A percentile compares a stretch with the other conserved stretches of the same genome.
Evolutionary conservation across 2,113 vertebrate genomes (phyloP).

Genomic region (Hoplias malabaricus): DNA sequence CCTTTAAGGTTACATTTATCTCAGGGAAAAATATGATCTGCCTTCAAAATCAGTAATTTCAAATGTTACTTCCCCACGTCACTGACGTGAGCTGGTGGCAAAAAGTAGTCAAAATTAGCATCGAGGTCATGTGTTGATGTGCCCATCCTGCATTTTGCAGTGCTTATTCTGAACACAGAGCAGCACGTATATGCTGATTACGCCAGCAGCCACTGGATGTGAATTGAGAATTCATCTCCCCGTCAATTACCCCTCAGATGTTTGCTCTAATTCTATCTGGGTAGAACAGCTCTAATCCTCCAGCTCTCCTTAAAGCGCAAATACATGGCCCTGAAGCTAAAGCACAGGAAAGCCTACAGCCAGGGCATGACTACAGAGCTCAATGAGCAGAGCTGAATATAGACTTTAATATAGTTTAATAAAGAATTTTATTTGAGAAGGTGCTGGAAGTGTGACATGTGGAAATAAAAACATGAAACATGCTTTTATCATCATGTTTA

Average conservation of each 20-base stretch:
- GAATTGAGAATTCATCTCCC: constrained; percentile 68
- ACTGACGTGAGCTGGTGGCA: not conserved
- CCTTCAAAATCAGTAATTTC: not conserved
- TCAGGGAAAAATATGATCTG: not conserved
- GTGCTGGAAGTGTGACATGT: not conserved
- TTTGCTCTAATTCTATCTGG: constrained; percentile 72
- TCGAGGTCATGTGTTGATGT: constrained; percentile 68
- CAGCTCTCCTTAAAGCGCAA: constrained; percentile 57
- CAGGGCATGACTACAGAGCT: not conserved
- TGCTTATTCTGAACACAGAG: constrained; percentile 25
- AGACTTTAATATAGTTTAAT: too few species aligned
- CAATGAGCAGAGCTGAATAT: not conserved
- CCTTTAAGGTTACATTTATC: too few species aligned
- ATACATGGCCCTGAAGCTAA: constrained; percentile 30
- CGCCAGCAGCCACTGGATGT: constrained; percentile 63
- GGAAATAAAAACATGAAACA: not conserved
- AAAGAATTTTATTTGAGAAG: too few species aligned
- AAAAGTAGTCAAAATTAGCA: constrained; percentile 69
- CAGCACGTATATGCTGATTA: constrained; percentile 72
- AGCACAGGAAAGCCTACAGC: constrained; percentile 7
- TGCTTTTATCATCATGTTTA: too few species aligned
- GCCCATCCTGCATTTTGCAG: constrained; percentile 72
- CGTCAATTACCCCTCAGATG: constrained; percentile 72
- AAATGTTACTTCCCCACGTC: not conserved
- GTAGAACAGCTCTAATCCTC: constrained; percentile 62